A percentile compares a stretch with the other conserved stretches of the same genome.
Conservation (phyloP, 2,797 vertebrate species). For the Ptychadena robeensis region DNA sequence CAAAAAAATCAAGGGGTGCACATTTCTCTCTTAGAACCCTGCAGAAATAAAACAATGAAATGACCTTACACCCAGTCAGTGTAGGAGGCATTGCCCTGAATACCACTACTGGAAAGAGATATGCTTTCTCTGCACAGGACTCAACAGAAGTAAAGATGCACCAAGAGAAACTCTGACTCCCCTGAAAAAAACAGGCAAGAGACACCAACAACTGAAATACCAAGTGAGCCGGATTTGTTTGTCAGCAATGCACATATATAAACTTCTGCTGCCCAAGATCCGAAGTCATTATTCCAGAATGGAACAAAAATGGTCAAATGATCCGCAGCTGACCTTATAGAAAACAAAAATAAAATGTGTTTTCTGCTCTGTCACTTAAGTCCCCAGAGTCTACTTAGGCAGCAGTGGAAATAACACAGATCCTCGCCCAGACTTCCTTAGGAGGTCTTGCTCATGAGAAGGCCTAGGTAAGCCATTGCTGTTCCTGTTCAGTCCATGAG, state of each 20-base stretch:
- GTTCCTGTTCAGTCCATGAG: background rate
- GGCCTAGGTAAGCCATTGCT: background rate
- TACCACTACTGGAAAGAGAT: background rate
- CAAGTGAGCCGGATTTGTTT: background rate
- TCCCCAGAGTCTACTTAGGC: conserved; percentile 9
- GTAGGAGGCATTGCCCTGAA: background rate
- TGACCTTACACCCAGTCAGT: conserved; percentile 26
- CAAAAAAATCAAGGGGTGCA: conserved; percentile 1
- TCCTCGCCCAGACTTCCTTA: background rate
- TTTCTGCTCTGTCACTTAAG: background rate
- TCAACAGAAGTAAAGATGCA: conserved; percentile 24
- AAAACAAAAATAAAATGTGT: background rate
- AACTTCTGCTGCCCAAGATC: background rate
- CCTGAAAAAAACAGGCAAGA: conserved; percentile 18
- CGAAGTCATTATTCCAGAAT: background rate
- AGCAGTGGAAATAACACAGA: background rate
- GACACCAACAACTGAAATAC: conserved; percentile 23
- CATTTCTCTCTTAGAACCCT: background rate
- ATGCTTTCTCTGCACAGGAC: background rate
- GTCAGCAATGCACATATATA: background rate
- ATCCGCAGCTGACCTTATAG: background rate
- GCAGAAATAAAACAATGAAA: conserved; percentile 26
- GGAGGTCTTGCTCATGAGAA: background rate
- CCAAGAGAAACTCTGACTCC: conserved; percentile 3
- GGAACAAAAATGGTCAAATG: background rate